Evolutionary conservation across 2,888 invertebrate species (phyloP).

Genomic region (Himalopsyche anomala): DNA sequence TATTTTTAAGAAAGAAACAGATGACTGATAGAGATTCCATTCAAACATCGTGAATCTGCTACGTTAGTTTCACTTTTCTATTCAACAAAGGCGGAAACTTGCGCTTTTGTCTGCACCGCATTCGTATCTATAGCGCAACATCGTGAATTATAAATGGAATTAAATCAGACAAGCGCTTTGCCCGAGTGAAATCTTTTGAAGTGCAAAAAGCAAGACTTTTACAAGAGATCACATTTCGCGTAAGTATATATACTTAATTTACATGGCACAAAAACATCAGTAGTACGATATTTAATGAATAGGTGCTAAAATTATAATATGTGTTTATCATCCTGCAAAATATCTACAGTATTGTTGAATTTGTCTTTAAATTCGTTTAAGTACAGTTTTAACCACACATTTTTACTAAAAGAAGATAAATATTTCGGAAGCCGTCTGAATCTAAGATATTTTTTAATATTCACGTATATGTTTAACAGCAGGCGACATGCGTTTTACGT

Average conservation of each 20-base stretch:
- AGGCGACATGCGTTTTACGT: no score
- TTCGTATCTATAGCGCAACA: background rate
- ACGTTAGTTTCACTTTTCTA: slow-evolving; percentile 17
- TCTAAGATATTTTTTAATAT: no score
- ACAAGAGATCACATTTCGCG: background rate
- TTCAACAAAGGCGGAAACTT: slow-evolving; percentile 10
- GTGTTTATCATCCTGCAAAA: no score
- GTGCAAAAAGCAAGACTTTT: slow-evolving; percentile 7
- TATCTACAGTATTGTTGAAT: no score
- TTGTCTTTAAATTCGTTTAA: no score
- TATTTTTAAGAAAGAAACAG: slow-evolving; percentile 12
- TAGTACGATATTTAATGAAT: no score
- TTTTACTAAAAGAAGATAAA: no score
- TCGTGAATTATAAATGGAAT: slow-evolving; percentile 32
- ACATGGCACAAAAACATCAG: no score
- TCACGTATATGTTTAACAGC: no score
- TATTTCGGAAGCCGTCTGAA: no score
- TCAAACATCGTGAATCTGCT: slow-evolving; percentile 10
- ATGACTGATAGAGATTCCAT: slow-evolving; percentile 26
- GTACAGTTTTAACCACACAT: no score
- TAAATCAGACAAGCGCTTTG: slow-evolving; percentile 14
- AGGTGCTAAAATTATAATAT: no score
- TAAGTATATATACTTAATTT: background rate
- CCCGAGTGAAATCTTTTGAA: slow-evolving; percentile 16
- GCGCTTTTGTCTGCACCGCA: slow-evolving; percentile 8